phyloP scores from a whole-genome alignment of 2,797 vertebrate species.

The Phrynocephalus guinanensis region DNA sequence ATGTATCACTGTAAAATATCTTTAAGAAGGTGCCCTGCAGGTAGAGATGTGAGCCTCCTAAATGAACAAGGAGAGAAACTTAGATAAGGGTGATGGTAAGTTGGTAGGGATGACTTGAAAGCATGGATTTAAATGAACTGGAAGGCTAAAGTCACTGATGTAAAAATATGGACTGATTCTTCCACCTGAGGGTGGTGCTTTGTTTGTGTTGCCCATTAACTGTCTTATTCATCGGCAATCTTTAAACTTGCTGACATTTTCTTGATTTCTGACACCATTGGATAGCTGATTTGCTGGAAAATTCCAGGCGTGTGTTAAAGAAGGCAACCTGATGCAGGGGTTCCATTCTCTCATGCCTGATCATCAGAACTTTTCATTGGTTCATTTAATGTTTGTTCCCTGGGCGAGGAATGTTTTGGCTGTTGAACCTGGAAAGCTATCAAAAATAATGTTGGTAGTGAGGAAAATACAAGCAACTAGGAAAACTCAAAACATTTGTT shows the following conservation, averaged over 20 bases:
- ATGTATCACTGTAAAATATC: not conserved
- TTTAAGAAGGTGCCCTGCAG: not conserved
- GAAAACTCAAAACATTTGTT: constrained; percentile 41
- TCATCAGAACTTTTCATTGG: not conserved
- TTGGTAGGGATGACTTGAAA: not conserved
- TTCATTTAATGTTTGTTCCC: constrained; percentile 38
- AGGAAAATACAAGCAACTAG: constrained; percentile 10
- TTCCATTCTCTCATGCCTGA: not conserved
- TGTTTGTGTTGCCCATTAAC: not conserved
- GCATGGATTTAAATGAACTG: not conserved
- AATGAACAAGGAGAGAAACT: not conserved
- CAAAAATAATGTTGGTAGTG: constrained; percentile 12
- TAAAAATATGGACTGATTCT: not conserved
- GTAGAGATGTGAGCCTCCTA: not conserved
- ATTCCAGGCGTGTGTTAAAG: not conserved
- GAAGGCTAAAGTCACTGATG: not conserved
- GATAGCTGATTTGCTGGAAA: not conserved
- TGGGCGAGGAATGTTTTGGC: not conserved
- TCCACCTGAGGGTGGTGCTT: not conserved
- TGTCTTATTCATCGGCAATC: not conserved
- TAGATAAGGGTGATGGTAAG: not conserved
- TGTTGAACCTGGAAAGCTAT: constrained; percentile 24
- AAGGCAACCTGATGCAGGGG: not conserved
- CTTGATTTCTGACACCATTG: not conserved
- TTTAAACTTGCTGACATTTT: not conserved